phyloP scores from a whole-genome alignment of 2,113 vertebrate genomes.

The Tragelaphus scriptus region DNA sequence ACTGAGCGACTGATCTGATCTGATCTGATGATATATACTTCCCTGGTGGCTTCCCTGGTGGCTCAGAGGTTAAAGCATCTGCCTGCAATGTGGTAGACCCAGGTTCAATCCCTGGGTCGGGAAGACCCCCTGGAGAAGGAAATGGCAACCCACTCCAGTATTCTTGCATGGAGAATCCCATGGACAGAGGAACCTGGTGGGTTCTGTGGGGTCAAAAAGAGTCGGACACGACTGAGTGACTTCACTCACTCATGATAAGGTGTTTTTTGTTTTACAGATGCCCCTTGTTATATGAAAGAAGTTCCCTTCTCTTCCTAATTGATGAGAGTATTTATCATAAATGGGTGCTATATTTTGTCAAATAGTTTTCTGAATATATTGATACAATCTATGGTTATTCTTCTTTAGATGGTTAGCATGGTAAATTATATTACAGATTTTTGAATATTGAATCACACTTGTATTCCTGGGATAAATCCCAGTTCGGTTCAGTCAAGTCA shows the following conservation, averaged over 20 bases:
- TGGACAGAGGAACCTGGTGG: no score
- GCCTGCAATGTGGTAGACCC: no score
- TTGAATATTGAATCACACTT: not conserved
- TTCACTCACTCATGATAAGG: not conserved
- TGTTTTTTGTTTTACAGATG: not conserved
- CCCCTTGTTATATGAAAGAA: not conserved
- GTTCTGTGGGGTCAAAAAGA: no score
- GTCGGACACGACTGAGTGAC: no score
- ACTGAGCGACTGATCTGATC: no score
- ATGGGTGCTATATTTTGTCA: not conserved
- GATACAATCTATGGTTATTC: not conserved
- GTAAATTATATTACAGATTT: not conserved
- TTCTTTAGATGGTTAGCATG: not conserved
- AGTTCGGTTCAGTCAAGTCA: not conserved
- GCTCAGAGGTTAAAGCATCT: no score
- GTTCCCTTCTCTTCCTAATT: not conserved
- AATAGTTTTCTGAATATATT: not conserved
- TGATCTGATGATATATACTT: not conserved
- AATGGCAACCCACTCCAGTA: no score
- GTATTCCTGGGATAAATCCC: not conserved
- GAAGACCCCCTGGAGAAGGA: no score
- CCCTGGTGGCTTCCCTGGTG: no score
- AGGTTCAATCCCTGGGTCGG: no score
- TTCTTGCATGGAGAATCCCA: no score
- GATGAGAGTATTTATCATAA: not conserved